Conservation (phyloP, 1,140 invertebrate genomes). For the Charaxes varanes region DNA sequence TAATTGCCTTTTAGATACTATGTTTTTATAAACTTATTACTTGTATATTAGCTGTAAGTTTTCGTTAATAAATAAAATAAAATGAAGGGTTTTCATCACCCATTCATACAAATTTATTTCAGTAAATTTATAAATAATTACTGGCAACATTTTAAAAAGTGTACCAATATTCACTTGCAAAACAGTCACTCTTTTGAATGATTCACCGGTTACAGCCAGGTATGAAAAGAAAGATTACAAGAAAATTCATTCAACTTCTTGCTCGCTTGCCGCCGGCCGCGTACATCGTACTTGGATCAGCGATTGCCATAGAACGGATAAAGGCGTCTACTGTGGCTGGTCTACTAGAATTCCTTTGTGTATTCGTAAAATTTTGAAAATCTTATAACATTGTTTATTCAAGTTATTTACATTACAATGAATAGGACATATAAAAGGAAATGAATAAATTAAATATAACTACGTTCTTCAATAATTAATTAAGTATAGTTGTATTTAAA, state of each 20-base stretch:
- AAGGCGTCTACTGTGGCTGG: constrained; percentile 24
- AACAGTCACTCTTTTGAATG: not conserved
- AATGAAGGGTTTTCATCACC: too few species aligned
- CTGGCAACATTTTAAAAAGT: too few species aligned
- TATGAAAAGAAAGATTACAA: too few species aligned
- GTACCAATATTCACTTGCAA: not conserved
- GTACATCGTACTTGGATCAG: constrained; percentile 23
- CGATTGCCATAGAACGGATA: constrained; percentile 19
- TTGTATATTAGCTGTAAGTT: too few species aligned
- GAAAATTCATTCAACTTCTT: constrained; percentile 22
- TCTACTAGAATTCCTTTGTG: constrained; percentile 22
- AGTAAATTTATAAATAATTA: too few species aligned
- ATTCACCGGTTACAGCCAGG: too few species aligned
- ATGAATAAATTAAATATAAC: not conserved
- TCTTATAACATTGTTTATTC: not conserved
- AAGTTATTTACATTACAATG: not conserved
- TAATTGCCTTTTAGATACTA: too few species aligned
- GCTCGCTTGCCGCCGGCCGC: constrained; percentile 24
- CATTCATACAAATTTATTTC: too few species aligned
- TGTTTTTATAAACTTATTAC: too few species aligned
- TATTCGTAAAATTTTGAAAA: constrained; percentile 11
- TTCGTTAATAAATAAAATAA: too few species aligned
- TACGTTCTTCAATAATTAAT: too few species aligned
- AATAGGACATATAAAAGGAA: constrained; percentile 2
- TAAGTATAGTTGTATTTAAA: too few species aligned